Base-by-base conservation (phyloP, 2,797 vertebrate genomes). In the Xenopus petersii region DNA sequence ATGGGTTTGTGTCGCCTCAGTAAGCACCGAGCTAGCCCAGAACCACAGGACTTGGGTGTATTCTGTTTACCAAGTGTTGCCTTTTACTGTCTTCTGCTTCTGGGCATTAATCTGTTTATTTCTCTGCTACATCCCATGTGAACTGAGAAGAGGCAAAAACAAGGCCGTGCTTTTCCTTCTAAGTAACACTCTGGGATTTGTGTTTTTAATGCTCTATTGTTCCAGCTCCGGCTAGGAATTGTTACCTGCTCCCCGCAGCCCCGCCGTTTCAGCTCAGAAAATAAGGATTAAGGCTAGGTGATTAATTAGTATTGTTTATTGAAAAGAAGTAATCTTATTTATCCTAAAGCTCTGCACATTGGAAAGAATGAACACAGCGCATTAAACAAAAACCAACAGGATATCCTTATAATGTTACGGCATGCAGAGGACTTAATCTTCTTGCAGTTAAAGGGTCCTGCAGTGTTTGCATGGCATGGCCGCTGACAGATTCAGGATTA, bases 21-120 rank as follows among this genome's bases (percentile, higher is more conserved):
- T 12, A 51, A 51, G 49, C 12, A 51, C 15, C 49, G 11, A 51
- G 49, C 49, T 15, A 51, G 49, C 49, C 11, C 15, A 12, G 49
- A 12, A 51, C 49, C 10, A 51, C 11, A 12, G 49, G 49, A 12
- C 15, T 12, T 15, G 49, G 49, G 49, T 13, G 49, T 15, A 15
- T 51, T 12, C 54, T 60, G 21, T 60, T 60, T 60, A 60, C 58
- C 21, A 60, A 26, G 21, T 10, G 30, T 16, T 66, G 46, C 16
- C 17, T 67, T 47, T 58, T 12, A 12, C 47, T 68, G 36, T 21
- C 17, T 70, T 24, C 46, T 68, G 26, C 73, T 65, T 16, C 73
- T 46, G 33, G 49, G 67, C 61, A 16, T 30, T 60, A 63, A 75
- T 36, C 61, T 70, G 74, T 70, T 75, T 75, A 30, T 70, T 70